Conservation (phyloP, 2,113 vertebrate genomes). For the Laticauda laticaudata region DNA sequence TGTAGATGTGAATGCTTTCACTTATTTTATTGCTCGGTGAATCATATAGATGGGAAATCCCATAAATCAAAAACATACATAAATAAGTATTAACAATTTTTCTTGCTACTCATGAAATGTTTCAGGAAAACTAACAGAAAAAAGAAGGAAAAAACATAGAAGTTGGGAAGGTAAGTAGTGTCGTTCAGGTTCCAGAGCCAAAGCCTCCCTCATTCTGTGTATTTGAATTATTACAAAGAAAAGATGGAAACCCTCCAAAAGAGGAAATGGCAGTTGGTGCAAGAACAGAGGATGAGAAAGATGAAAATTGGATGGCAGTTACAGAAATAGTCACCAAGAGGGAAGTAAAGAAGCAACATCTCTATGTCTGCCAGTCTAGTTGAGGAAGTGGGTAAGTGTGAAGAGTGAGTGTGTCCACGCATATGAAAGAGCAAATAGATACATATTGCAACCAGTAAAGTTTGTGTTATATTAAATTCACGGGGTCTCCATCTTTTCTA, state of each 20-base stretch:
- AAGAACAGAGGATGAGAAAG: background rate
- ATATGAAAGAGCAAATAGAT: background rate
- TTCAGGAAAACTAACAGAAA: background rate
- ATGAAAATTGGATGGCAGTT: conserved; percentile 30
- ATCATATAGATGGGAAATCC: background rate
- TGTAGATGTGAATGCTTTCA: background rate
- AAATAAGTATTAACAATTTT: background rate
- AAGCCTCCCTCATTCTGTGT: background rate
- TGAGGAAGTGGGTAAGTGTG: background rate
- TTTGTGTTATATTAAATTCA: background rate
- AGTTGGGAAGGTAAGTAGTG: conserved; percentile 24
- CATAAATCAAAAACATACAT: background rate
- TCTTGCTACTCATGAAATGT: background rate
- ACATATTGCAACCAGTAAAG: background rate
- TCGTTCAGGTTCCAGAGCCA: conserved; percentile 25
- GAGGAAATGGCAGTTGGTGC: background rate
- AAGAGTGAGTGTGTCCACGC: background rate
- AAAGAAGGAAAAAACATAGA: conserved; percentile 12
- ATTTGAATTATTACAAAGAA: conserved; percentile 14
- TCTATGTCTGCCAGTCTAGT: background rate
- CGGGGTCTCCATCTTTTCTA: too few species aligned
- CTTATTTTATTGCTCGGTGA: background rate
- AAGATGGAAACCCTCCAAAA: background rate
- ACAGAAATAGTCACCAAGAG: background rate
- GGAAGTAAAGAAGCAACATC: background rate